A percentile compares a stretch with the other conserved stretches of the same genome.
phyloP scores from a whole-genome alignment of 2,797 vertebrate species.

The Carapus acus region DNA sequence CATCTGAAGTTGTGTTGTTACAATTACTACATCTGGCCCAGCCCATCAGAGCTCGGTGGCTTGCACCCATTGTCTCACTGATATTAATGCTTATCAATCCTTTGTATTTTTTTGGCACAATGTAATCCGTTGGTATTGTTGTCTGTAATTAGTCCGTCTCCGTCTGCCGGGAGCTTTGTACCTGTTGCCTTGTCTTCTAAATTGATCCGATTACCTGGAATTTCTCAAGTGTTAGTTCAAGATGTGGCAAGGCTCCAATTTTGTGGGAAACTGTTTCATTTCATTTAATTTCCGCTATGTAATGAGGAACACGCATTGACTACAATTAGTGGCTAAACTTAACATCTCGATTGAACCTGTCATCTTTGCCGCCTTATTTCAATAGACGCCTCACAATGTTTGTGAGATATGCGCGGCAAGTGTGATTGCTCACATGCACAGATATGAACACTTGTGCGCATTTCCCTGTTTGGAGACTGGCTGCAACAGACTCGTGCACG shows the following conservation, averaged over 20 bases:
- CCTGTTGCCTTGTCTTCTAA: background rate
- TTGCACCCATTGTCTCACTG: background rate
- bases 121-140: background rate
- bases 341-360: too few relatives aligned
- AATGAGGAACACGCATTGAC: background rate
- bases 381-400: too few relatives aligned
- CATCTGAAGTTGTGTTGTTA: background rate
- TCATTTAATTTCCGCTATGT: background rate
- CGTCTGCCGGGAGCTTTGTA: background rate
- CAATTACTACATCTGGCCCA: too few relatives aligned
- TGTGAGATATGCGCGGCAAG: too few relatives aligned
- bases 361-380: too few relatives aligned
- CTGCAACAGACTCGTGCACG: too few relatives aligned
- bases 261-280: background rate
- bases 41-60: background rate
- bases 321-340: background rate
- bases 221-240: background rate
- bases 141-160: background rate
- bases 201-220: background rate
- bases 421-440: too few relatives aligned
- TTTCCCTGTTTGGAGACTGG: too few relatives aligned
- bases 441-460: too few relatives aligned
- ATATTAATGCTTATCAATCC: background rate
- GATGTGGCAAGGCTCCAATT: background rate
- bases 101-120: background rate